These are phyloP conservation scores for Ictalurus punctatus DNA, from an alignment of 2,113 vertebrate species.

Conservation along the genomic window DNA sequence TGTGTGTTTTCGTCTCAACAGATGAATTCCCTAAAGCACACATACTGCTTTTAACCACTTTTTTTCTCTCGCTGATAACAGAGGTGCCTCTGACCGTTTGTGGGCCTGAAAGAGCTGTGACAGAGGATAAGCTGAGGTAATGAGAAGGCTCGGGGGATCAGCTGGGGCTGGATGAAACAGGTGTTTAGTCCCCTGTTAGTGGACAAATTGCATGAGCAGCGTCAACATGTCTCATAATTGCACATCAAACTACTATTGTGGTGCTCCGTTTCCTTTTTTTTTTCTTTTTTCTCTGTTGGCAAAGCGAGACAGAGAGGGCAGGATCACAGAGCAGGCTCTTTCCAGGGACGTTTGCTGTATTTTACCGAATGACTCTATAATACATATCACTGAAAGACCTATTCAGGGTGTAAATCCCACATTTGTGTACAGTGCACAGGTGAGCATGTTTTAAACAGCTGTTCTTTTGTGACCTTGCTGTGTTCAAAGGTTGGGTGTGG, in stretches of 20 bases:
- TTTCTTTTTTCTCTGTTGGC: conserved; percentile 27
- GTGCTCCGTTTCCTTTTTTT: conserved; percentile 57
- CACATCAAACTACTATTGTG: conserved; percentile 57
- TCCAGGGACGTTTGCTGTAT: conserved; percentile 35
- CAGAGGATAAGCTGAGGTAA: conserved; percentile 63
- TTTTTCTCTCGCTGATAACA: conserved; percentile 38
- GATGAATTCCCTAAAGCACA: conserved; percentile 33
- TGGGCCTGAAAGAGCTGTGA: conserved; percentile 64
- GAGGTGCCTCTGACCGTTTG: conserved; percentile 52
- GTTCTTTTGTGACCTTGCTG: conserved; percentile 66
- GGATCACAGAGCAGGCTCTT: conserved; percentile 45
- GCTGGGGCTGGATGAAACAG: conserved; percentile 65
- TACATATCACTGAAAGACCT: conserved; percentile 18
- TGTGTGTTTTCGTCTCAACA: conserved; percentile 32
- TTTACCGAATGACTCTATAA: conserved; percentile 48
- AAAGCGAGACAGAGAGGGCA: conserved; percentile 52
- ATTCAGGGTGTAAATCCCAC: conserved; percentile 41
- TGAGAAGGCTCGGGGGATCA: conserved; percentile 65
- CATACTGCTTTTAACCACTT: conserved; percentile 5
- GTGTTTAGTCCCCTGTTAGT: conserved; percentile 59
- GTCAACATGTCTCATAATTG: conserved; percentile 65
- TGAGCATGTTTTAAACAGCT: conserved; percentile 62
- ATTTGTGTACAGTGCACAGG: conserved; percentile 27
- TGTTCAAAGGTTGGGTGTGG: conserved; percentile 53
- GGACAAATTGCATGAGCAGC: conserved; percentile 64